Evolutionary conservation across 2,113 vertebrate genomes (phyloP).

Genomic region (Chiloscyllium plagiosum): DNA sequence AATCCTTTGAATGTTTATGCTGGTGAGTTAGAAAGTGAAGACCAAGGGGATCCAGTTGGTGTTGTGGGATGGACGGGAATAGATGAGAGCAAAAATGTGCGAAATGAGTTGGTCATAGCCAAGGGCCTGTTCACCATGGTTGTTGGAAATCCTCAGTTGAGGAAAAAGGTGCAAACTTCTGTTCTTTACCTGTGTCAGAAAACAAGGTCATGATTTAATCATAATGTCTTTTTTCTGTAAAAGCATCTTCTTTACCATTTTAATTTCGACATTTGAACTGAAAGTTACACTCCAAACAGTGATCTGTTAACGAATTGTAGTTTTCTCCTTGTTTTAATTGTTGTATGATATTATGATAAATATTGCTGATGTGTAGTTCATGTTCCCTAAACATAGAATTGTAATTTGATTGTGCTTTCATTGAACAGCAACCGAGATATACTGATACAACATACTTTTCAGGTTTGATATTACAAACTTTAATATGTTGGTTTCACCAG

Average conservation of each 20-base stretch:
- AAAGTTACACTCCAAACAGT: background rate
- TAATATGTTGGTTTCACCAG: background rate
- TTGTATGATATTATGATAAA: background rate
- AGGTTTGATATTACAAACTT: background rate
- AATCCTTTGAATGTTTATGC: too few species aligned
- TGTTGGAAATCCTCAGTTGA: too few species aligned
- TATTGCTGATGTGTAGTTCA: background rate
- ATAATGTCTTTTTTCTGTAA: background rate
- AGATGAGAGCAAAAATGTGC: too few species aligned
- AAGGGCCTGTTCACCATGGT: too few species aligned
- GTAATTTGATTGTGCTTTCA: background rate
- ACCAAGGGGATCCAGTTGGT: too few species aligned
- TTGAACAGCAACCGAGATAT: background rate
- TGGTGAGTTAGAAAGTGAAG: too few species aligned
- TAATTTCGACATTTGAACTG: background rate
- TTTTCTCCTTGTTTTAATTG: background rate
- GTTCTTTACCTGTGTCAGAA: too few species aligned
- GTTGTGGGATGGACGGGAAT: too few species aligned
- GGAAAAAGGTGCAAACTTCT: too few species aligned
- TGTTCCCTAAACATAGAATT: background rate
- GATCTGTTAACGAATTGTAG: background rate
- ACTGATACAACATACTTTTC: background rate
- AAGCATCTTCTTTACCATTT: background rate
- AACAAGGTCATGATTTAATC: too few species aligned
- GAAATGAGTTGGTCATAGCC: too few species aligned